phyloP scores from a whole-genome alignment of 1,140 invertebrate genomes.

The Zaprionus africanus region DNA sequence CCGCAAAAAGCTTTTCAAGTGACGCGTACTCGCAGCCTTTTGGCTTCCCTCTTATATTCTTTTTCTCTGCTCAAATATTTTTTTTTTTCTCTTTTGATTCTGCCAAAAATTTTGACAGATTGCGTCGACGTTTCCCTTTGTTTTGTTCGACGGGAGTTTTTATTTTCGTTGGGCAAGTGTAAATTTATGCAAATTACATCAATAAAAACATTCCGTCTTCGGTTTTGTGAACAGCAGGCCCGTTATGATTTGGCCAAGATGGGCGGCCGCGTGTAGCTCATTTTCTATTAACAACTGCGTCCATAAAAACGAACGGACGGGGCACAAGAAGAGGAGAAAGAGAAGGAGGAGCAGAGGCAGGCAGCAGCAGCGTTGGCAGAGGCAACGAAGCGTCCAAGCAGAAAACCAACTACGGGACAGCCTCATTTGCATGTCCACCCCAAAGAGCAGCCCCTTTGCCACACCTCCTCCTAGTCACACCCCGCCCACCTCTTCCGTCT shows the following conservation, averaged over 20 bases:
- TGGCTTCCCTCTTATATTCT: not conserved
- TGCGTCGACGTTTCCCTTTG: constrained; percentile 36
- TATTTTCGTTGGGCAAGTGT: constrained; percentile 62
- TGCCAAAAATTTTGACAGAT: constrained; percentile 76
- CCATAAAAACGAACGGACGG: constrained; percentile 69
- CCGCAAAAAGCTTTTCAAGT: constrained; percentile 56
- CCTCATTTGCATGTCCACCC: constrained; percentile 73
- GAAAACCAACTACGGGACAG: constrained; percentile 81
- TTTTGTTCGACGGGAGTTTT: not conserved
- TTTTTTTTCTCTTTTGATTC: constrained; percentile 12
- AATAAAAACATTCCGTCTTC: constrained; percentile 80
- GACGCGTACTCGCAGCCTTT: constrained; percentile 37
- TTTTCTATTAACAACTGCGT: constrained; percentile 82
- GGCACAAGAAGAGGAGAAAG: not conserved
- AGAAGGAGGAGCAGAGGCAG: not conserved
- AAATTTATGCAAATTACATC: constrained; percentile 82
- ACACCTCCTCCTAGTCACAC: not conserved
- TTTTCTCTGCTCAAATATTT: constrained; percentile 3
- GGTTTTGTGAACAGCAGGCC: constrained; percentile 51
- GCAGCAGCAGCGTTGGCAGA: constrained; percentile 41
- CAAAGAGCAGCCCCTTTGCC: not conserved
- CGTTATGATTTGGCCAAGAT: constrained; percentile 79
- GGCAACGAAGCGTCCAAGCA: constrained; percentile 80
- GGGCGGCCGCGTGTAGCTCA: constrained; percentile 75
- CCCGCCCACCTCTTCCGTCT: not conserved